Conservation (phyloP, 2,113 vertebrate genomes). For the Muscicapa adusta region DNA sequence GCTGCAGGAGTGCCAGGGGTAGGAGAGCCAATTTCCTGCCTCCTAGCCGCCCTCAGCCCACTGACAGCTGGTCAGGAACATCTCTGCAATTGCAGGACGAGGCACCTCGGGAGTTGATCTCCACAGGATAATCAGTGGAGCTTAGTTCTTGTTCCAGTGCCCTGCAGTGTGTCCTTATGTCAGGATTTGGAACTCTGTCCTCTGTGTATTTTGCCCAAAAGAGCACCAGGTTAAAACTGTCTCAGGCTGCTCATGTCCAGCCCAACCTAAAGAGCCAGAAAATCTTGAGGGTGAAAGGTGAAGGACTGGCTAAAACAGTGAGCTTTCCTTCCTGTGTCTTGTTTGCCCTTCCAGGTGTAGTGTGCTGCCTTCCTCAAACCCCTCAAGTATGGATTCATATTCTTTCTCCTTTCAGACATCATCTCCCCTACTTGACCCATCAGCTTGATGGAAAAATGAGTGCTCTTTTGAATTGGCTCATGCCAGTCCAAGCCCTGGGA, state of each 20-base stretch:
- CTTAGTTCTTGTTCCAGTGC: not conserved
- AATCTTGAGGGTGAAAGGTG: not conserved
- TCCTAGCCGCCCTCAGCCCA: not conserved
- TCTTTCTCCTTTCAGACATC: not conserved
- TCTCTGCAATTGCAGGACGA: not conserved
- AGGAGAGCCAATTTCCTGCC: not conserved
- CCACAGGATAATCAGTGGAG: not conserved
- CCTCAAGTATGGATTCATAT: not conserved
- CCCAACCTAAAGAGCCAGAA: not conserved
- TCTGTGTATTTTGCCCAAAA: not conserved
- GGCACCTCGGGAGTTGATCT: not conserved
- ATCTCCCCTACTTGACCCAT: not conserved
- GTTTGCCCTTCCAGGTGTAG: not conserved
- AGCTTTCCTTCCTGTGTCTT: not conserved
- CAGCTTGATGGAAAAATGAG: not conserved
- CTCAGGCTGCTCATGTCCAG: not conserved
- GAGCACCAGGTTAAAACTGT: not conserved
- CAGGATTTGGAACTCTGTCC: not conserved
- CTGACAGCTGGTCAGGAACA: not conserved
- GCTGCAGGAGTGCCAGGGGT: not conserved
- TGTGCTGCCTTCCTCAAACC: not conserved
- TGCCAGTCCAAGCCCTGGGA: not conserved
- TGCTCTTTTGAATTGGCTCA: not conserved
- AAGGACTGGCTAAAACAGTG: not conserved
- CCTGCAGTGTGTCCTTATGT: not conserved